Percentiles rank a stretch among this genome's conserved stretches.
phyloP scores from a whole-genome alignment of 2,888 invertebrate species.

The Scaptomyza cyrtandrae region DNA sequence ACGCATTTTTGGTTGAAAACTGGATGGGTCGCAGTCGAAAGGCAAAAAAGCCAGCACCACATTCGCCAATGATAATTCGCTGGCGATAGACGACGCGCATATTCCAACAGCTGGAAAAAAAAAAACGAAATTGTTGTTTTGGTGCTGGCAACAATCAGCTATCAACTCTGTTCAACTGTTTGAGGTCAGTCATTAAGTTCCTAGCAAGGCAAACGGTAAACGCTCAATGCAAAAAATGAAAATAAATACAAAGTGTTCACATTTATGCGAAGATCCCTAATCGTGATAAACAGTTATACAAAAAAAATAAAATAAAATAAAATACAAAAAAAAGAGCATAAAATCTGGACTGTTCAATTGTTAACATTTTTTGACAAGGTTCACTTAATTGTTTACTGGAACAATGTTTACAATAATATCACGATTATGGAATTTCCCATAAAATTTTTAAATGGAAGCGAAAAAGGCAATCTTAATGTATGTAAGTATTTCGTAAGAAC shows the following conservation, averaged over 20 bases:
- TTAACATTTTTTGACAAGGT: neutral
- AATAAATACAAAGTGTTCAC: conserved; percentile 18
- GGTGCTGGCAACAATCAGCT: conserved; percentile 17
- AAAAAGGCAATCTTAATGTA: conserved; percentile 17
- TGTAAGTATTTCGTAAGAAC: conserved; percentile 35
- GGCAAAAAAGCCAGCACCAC: conserved; percentile 61
- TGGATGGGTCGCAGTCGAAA: conserved; percentile 49
- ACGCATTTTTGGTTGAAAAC: conserved; percentile 64
- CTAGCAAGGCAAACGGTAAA: conserved; percentile 33
- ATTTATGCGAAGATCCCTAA: conserved; percentile 41
- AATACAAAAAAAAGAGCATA: neutral
- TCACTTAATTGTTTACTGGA: neutral
- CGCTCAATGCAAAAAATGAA: neutral
- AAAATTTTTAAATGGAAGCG: conserved; percentile 8
- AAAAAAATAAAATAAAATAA: neutral
- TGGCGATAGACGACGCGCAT: conserved; percentile 75
- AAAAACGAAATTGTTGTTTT: conserved; percentile 10
- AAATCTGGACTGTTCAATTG: conserved; percentile 17
- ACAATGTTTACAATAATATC: conserved; percentile 4
- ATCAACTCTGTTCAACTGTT: conserved; percentile 17
- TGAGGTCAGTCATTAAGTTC: conserved; percentile 28
- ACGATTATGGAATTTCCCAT: conserved; percentile 40
- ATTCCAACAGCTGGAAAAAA: conserved; percentile 34
- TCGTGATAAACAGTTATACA: conserved; percentile 35
- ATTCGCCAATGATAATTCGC: conserved; percentile 78